Conservation (phyloP, 2,888 invertebrate species). For the Heliconius hortense region DNA sequence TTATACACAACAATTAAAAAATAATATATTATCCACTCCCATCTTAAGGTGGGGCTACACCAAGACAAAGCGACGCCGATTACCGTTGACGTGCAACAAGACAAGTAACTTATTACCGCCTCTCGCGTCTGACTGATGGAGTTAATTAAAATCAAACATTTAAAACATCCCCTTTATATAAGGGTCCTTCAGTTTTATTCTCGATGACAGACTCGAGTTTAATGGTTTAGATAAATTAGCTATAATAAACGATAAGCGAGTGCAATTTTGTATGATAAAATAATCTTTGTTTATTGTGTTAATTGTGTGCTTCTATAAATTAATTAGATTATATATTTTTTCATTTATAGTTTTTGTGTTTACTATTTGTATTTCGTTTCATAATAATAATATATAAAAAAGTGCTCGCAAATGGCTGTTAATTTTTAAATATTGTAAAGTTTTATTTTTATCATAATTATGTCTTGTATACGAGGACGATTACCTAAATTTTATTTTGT, state of each 20-base stretch:
- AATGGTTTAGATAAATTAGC: conserved; percentile 43
- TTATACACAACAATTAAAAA: conserved; percentile 31
- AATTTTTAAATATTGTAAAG: too few species aligned
- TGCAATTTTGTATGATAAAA: conserved; percentile 19
- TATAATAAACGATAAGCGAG: conserved; percentile 37
- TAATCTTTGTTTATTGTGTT: conserved; percentile 1
- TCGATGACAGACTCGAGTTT: conserved; percentile 38
- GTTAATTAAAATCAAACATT: conserved; percentile 78
- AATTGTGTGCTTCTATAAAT: background rate
- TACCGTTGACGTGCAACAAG: conserved; percentile 67
- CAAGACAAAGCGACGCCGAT: conserved; percentile 66
- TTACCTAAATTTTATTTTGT: too few species aligned
- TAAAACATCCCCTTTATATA: conserved; percentile 47
- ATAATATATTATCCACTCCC: conserved; percentile 26
- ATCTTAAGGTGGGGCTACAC: conserved; percentile 48
- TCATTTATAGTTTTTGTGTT: background rate
- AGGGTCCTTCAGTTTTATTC: conserved; percentile 31
- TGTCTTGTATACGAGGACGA: too few species aligned
- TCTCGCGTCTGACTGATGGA: conserved; percentile 50
- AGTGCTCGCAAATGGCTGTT: too few species aligned
- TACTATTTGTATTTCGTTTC: background rate
- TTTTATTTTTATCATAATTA: too few species aligned
- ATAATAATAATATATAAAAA: background rate
- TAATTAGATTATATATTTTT: background rate
- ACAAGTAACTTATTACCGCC: conserved; percentile 52